phyloP scores from a whole-genome alignment of 2,113 vertebrate genomes.

The Hystrix cristata region DNA sequence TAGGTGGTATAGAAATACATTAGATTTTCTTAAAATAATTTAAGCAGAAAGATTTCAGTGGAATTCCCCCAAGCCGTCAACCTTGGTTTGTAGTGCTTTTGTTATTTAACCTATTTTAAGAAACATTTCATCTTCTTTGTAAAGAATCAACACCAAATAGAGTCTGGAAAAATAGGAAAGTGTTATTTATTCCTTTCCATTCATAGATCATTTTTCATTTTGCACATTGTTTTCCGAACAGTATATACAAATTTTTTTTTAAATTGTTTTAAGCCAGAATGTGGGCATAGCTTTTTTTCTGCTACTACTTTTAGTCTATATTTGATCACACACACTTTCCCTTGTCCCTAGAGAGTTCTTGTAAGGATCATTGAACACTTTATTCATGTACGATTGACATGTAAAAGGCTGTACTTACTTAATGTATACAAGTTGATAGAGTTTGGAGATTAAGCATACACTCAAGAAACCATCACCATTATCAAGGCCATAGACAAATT shows the following conservation, averaged over 20 bases:
- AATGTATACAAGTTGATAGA: not conserved
- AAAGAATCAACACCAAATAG: slow-evolving; percentile 15
- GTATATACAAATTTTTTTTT: not conserved
- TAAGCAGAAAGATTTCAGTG: not conserved
- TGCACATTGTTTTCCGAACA: not conserved
- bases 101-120: not conserved
- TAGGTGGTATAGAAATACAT: not conserved
- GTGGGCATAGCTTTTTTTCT: not conserved
- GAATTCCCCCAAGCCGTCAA: not conserved
- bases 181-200: not conserved
- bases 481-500: not conserved
- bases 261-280: not conserved
- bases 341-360: not conserved
- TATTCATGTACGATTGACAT: not conserved
- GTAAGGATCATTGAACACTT: not conserved
- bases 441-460: not conserved
- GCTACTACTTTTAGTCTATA: not conserved
- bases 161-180: not conserved
- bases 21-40: not conserved
- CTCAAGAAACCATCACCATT: not conserved
- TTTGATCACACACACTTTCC: not conserved
- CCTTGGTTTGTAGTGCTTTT: not conserved
- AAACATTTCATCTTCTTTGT: not conserved
- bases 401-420: not conserved
- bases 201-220: not conserved